Evolutionary conservation across 1,140 invertebrate species (phyloP).

Genomic region (Metopolophium dirhodum): DNA sequence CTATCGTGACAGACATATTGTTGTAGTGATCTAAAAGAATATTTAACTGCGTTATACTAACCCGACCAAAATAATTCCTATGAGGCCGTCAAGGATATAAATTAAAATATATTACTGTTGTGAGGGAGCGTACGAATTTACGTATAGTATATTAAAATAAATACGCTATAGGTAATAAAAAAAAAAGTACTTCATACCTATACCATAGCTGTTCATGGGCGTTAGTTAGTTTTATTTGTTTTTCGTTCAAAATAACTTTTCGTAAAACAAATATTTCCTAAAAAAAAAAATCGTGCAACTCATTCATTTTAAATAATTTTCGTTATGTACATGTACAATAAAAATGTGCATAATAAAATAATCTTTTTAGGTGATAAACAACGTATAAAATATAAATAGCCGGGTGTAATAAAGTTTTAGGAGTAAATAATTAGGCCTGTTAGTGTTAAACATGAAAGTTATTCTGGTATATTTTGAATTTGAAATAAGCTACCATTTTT

Average conservation of each 20-base stretch:
- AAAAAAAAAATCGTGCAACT: not conserved
- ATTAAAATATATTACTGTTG: slow-evolving; percentile 1
- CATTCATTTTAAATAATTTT: not conserved
- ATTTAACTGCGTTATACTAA: not conserved
- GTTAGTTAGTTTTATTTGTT: not conserved
- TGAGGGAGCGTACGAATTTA: not conserved
- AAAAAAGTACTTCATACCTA: not conserved
- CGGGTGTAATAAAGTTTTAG: not conserved
- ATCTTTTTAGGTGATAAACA: not conserved
- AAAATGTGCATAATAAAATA: not conserved
- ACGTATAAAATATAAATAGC: not conserved
- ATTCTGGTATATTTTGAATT: not conserved
- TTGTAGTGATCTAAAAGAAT: not conserved
- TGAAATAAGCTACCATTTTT: not conserved
- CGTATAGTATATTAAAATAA: slow-evolving; percentile 5
- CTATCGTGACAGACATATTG: not conserved
- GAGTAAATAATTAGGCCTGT: not conserved
- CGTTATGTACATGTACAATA: not conserved
- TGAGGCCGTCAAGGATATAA: not conserved
- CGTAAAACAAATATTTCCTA: not conserved
- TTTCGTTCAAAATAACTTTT: not conserved
- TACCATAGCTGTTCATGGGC: not conserved
- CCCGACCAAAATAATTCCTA: not conserved
- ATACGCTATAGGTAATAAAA: not conserved
- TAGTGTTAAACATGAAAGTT: not conserved